phyloP scores from a whole-genome alignment of 2,797 vertebrate genomes.

The Anniella stebbinsi region DNA sequence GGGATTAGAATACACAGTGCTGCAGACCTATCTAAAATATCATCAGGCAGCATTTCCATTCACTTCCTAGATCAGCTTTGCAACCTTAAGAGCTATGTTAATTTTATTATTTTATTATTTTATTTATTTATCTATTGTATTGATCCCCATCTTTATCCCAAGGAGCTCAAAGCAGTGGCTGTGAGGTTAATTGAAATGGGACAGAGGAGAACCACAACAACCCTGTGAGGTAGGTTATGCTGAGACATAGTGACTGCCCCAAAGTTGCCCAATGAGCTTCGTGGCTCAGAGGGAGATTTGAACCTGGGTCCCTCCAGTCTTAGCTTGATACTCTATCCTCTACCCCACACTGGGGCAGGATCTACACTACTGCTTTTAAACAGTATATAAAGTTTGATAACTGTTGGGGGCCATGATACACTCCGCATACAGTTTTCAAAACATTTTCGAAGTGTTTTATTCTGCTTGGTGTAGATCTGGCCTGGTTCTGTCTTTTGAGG shows the following conservation, averaged over 20 bases:
- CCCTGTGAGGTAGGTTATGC: background rate
- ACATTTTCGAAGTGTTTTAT: no score
- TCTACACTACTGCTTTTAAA: no score
- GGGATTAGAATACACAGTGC: conserved; percentile 1
- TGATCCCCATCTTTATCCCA: background rate
- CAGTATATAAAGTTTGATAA: no score
- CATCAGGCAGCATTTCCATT: background rate
- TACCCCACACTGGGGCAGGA: background rate
- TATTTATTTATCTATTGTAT: background rate
- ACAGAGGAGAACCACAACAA: background rate
- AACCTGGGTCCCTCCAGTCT: background rate
- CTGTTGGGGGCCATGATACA: no score
- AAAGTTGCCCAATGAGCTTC: background rate
- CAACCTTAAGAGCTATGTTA: background rate
- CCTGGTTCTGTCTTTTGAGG: background rate
- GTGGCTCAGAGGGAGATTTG: background rate
- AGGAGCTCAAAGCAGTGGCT: no score
- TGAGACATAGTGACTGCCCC: background rate
- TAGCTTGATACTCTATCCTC: no score
- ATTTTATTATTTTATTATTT: no score
- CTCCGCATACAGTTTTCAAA: no score
- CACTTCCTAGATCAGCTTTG: background rate
- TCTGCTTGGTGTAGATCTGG: no score
- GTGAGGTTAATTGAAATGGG: no score
- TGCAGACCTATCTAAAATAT: background rate